Percentiles rank a stretch among this genome's conserved stretches.
Evolutionary conservation across 2,797 vertebrate genomes (phyloP).

Genomic region (Sebastes miniatus): DNA sequence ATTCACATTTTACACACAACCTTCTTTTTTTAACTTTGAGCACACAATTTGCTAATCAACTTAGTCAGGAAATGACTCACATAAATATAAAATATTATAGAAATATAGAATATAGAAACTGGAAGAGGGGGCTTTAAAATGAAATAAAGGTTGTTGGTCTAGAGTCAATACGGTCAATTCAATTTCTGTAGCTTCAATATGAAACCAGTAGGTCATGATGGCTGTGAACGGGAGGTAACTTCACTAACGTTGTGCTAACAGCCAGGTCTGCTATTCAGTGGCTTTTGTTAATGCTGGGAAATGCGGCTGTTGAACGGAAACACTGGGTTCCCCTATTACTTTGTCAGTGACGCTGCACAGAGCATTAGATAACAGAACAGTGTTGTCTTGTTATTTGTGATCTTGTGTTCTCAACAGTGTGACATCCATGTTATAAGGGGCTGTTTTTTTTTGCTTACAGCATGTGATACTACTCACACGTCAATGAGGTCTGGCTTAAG

Average conservation of each 20-base stretch:
- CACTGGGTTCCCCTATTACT: background rate
- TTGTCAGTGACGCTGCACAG: background rate
- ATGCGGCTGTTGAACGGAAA: background rate
- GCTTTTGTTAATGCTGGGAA: background rate
- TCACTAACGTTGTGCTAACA: background rate
- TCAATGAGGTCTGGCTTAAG: slow-evolving; percentile 97
- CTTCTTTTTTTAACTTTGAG: no score
- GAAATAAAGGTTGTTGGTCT: background rate
- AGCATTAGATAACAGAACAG: background rate
- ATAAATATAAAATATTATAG: no score
- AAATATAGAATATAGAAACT: no score
- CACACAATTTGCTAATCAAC: no score
- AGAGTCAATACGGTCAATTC: background rate
- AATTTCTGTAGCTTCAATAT: background rate
- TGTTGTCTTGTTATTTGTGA: background rate
- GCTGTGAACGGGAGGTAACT: background rate
- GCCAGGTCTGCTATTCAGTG: background rate
- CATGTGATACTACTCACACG: slow-evolving; percentile 91
- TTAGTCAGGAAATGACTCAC: no score
- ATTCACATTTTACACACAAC: no score
- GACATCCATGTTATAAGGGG: background rate
- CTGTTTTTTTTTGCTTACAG: background rate
- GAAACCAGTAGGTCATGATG: background rate
- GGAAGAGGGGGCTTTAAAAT: no score
- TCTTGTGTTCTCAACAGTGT: background rate